A percentile compares a stretch with the other conserved stretches of the same genome.
Evolutionary conservation across 2,888 invertebrate genomes (phyloP).

Genomic region (Cepaea hortensis): DNA sequence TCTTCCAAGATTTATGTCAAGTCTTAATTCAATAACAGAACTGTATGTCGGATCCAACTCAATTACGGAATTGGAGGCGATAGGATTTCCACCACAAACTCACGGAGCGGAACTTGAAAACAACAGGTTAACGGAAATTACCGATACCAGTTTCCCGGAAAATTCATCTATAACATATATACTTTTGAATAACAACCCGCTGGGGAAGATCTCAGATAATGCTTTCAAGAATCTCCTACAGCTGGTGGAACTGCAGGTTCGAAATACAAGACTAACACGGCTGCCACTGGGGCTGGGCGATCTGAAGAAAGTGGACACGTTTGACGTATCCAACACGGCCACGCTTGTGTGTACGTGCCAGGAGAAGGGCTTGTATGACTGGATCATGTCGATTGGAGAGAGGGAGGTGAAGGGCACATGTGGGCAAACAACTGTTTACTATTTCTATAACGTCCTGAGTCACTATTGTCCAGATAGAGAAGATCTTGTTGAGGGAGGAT

Average conservation of each 20-base stretch:
- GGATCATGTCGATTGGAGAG: background rate
- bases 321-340: background rate
- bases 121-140: conserved; percentile 2
- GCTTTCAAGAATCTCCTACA: background rate
- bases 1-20: no score
- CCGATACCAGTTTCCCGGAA: background rate
- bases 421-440: background rate
- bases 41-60: background rate
- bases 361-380: background rate
- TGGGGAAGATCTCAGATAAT: background rate
- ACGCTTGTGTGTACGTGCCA: background rate
- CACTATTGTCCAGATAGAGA: background rate
- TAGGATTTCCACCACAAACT: background rate
- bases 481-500: no score
- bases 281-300: background rate
- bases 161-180: background rate
- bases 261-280: background rate
- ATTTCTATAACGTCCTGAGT: background rate
- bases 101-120: background rate
- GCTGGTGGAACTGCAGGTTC: background rate
- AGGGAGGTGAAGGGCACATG: background rate
- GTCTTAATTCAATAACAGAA: no score
- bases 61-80: background rate
- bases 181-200: background rate
- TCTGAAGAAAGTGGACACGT: background rate